Evolutionary conservation across 2,888 invertebrate species (phyloP).

Genomic region (Apamea sordens): DNA sequence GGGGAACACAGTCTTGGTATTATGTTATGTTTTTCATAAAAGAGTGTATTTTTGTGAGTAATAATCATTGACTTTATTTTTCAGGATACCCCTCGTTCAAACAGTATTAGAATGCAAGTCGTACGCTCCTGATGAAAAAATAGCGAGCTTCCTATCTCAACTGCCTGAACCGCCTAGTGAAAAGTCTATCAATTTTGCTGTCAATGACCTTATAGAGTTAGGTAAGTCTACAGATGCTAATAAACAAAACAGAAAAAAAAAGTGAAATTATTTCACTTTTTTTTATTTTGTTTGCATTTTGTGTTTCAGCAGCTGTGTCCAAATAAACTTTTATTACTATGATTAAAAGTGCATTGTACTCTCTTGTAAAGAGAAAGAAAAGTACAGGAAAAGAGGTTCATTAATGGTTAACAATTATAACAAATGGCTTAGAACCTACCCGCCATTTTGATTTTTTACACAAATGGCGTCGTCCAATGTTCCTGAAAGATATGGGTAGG

Average conservation of each 20-base stretch:
- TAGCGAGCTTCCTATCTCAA: slow-evolving; percentile 90
- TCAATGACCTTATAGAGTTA: slow-evolving; percentile 90
- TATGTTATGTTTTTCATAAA: neutral
- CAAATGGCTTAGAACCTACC: no score
- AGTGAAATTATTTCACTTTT: no score
- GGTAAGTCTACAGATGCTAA: slow-evolving; percentile 75
- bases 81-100: slow-evolving; percentile 89
- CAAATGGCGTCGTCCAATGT: no score
- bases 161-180: slow-evolving; percentile 91
- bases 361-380: neutral
- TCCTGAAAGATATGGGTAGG: no score
- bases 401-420: no score
- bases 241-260: neutral
- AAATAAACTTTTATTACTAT: no score
- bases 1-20: neutral
- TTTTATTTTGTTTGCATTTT: no score
- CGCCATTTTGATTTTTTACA: no score
- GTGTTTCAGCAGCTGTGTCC: no score
- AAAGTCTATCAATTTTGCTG: slow-evolving; percentile 88
- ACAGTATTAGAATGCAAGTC: slow-evolving; percentile 91
- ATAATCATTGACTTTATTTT: slow-evolving; percentile 35
- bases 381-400: no score
- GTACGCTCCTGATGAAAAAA: slow-evolving; percentile 90
- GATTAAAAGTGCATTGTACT: neutral
- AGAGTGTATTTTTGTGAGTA: neutral